These are phyloP conservation scores for Eurytoma californica DNA, from an alignment of 2,888 invertebrate species.

Conservation along the genomic window DNA sequence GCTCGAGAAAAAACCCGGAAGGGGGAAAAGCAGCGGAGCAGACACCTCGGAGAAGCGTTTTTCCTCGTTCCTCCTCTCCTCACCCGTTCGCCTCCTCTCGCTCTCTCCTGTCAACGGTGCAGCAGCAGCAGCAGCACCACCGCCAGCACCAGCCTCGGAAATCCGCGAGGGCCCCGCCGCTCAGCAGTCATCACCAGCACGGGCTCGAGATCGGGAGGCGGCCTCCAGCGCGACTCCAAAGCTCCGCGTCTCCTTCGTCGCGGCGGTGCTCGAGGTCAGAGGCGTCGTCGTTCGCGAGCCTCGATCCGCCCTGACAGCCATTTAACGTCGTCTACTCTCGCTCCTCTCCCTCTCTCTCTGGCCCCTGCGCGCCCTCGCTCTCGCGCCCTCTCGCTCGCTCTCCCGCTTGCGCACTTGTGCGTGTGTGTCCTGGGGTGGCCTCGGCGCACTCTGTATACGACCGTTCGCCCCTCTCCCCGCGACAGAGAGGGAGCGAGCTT, in stretches of 20 bases:
- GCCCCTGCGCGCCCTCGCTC: slow-evolving; percentile 1
- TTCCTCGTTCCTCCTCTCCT: background rate
- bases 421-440: slow-evolving; percentile 48
- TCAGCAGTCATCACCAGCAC: slow-evolving; percentile 47
- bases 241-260: slow-evolving; percentile 33
- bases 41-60: background rate
- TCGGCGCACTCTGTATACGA: slow-evolving; percentile 21
- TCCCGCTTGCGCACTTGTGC: slow-evolving; percentile 13
- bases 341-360: slow-evolving; percentile 18
- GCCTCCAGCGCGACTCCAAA: slow-evolving; percentile 5
- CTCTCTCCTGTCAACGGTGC: slow-evolving; percentile 33
- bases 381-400: slow-evolving; percentile 21
- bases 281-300: slow-evolving; percentile 54
- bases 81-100: background rate
- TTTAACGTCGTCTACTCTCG: slow-evolving; percentile 52
- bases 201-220: background rate
- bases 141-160: slow-evolving; percentile 26
- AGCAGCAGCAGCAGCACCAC: slow-evolving; percentile 26
- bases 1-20: background rate
- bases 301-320: slow-evolving; percentile 56
- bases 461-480: background rate
- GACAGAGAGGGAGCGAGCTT: slow-evolving; percentile 32
- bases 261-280: slow-evolving; percentile 46
- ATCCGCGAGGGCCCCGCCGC: slow-evolving; percentile 33
- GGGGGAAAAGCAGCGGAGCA: background rate